Base-by-base conservation (phyloP, 2,113 vertebrate species). In the Morone chrysops region DNA sequence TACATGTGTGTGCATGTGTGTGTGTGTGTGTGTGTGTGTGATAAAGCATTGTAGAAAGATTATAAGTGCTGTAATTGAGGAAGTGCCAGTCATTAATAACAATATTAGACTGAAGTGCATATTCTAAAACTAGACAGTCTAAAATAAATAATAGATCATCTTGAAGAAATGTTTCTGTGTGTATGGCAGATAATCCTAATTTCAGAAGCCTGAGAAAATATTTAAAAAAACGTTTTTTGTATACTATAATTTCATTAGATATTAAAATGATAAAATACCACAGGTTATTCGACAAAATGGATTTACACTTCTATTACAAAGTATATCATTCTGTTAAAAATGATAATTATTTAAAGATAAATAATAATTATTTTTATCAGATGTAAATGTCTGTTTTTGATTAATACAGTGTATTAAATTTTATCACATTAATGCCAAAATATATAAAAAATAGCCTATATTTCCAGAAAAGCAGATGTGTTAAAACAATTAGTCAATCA, bases 381-480 rank as follows among this genome's bases (percentile, higher is more conserved):
- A 56, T 63, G 10, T 7, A 25, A 6, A 31, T 31, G 31, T 22
- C 3, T 40, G 5, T 31, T 71, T 77, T 77, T 31, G 31, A 31
- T 31, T 31, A 31, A 31, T 31, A 1, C 2, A 31, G 10, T 70
- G 18, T 67, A 60, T 51, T 14, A 59, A 71, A 62, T 60, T 68
- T 75, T 9, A 50, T 77, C 11, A 41, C 7, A 78, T 17, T 54
- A 60, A 51, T 72, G 10, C 10, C 56, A 51, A 78, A 67, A 25
- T 75, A 4, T 20, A 31, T 22, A n/a, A 4, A 17, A 60, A 60
- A 66, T 53, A 31, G 31, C 6, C 9, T 20, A 47, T 36, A 20
- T 48, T 31, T 1, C 17, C 6, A 25, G 51, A 20, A 31, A 70
- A 45, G 3, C 9, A 74, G 31, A 54, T 38, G 0, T 31, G 1